Evolutionary conservation across 2,888 invertebrate genomes (phyloP), one percentile per base, ranked within the genome.

Genomic region (Phortica magna): DNA sequence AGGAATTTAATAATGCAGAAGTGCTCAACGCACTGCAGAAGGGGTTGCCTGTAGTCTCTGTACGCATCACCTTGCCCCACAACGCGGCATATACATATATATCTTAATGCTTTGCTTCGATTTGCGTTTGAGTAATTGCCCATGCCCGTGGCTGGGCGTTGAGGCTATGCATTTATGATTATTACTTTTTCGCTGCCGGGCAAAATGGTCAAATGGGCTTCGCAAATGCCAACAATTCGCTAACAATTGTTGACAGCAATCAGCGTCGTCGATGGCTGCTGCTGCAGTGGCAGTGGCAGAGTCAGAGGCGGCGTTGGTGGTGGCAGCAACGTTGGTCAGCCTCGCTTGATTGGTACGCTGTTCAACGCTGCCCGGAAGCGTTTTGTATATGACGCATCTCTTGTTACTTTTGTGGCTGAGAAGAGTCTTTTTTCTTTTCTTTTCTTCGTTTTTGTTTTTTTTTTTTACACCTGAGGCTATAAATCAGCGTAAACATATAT

Each of bases 1-100:
- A 39, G n/a, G 65, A 65, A 65, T 65, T 65, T 65, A 65, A 65
- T 65, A 65, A 65, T 65, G 17, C 31, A 39, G 12, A 39, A 65
- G 65, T 39, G 7, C 22, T 22, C 19, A 61, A 9, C 19, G 19
- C n/a, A 5, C 57, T 17, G 57, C 22, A 7, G 22, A 61, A 65
- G 39, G 65, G 65, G 65, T 65, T 65, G 65, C 4, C 41, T 39
- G n/a, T 61, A 2, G 48, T 12, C n/a, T n/a, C n/a, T n/a, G n/a
- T n/a, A n/a, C 48, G 10, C 48, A 48, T 31, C 31, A n/a, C 55
- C 17, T 55, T 55, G 5, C 61, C 19, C 7, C 10, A 19, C 17
- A 12, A n/a, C n/a, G n/a, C n/a, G n/a, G n/a, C n/a, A n/a, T n/a
- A n/a, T n/a, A n/a, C n/a, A n/a, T n/a, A n/a, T n/a, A n/a, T 31